Evolutionary conservation across 2,888 invertebrate genomes (phyloP), one percentile per base, ranked within the genome.

Genomic region (Neoitamus cyanurus): DNA sequence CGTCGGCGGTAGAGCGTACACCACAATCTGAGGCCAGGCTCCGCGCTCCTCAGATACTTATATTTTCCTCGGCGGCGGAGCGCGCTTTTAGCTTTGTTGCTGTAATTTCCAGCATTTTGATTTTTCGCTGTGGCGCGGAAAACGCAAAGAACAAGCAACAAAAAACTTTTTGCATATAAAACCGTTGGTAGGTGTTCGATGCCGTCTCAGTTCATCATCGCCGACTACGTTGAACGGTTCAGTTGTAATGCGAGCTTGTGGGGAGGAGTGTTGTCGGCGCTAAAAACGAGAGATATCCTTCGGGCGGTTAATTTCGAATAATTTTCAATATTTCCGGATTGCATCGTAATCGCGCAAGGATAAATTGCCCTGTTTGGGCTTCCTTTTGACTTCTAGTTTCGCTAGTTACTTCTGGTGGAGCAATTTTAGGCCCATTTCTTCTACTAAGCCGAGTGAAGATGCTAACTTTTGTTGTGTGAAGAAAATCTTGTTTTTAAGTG

Each of bases 171-270:
- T 84, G 85, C 85, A 84, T 88, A 88, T 88, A 88, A 88, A 88
- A 88, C 86, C 88, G 86, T 87, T 88, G 87, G 86, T 86, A 85
- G 83, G 85, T 86, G 86, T 86, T 85, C 78, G 87, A 85, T 86
- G 80, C 85, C 87, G 88, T 87, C 88, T 89, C 88, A 89, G 89
- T 89, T 89, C 88, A 88, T 88, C 87, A 88, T 87, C 86, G 87
- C 85, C 87, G 87, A 88, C 86, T 86, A 87, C 86, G 85, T 87
- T 87, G 88, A 87, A 87, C 87, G 87, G 86, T 86, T 86, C 37
- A 68, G 11, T 82, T 82, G 69, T 42, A 69, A 69, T 37, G 30
- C 25, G 2, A 46, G 20, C n/a, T 80, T 1, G 42, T 77, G 30
- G 13, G 31, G 68, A 46, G 34, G 13, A 36, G 31, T 77, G 6